A percentile compares a stretch with the other conserved stretches of the same genome.
Conservation (phyloP, 2,113 vertebrate genomes). For the Nipponia nippon region DNA sequence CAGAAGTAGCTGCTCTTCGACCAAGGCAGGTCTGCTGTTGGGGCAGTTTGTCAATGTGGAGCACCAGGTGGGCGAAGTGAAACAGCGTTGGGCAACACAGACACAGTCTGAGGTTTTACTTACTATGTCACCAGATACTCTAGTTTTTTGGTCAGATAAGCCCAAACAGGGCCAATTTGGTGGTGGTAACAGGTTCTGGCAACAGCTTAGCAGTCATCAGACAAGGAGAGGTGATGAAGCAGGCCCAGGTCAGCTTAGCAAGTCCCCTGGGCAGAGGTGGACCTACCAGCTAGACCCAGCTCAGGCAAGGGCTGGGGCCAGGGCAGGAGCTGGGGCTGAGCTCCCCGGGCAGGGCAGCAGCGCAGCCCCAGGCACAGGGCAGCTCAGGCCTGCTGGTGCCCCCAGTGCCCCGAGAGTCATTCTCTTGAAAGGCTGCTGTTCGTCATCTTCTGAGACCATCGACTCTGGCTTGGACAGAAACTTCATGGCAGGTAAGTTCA, state of each 20-base stretch:
- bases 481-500: background rate
- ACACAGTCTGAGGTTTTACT: background rate
- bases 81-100: background rate
- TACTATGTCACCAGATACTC: background rate
- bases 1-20: background rate
- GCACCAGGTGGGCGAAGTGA: fast-evolving
- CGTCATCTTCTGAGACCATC: background rate
- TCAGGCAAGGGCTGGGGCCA: background rate
- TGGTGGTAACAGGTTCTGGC: background rate
- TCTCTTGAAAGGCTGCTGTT: background rate
- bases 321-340: background rate
- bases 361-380: background rate
- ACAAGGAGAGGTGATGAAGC: background rate
- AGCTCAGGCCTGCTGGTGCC: background rate
- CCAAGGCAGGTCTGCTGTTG: background rate
- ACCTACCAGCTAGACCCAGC: background rate
- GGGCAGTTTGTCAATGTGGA: background rate
- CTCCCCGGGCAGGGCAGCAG: no score
- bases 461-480: background rate
- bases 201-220: background rate
- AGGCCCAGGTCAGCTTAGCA: no score
- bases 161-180: background rate
- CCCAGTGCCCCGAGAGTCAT: background rate
- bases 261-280: background rate
- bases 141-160: background rate